Conservation (phyloP, 2,113 vertebrate genomes). For the Dermatemys mawii region DNA sequence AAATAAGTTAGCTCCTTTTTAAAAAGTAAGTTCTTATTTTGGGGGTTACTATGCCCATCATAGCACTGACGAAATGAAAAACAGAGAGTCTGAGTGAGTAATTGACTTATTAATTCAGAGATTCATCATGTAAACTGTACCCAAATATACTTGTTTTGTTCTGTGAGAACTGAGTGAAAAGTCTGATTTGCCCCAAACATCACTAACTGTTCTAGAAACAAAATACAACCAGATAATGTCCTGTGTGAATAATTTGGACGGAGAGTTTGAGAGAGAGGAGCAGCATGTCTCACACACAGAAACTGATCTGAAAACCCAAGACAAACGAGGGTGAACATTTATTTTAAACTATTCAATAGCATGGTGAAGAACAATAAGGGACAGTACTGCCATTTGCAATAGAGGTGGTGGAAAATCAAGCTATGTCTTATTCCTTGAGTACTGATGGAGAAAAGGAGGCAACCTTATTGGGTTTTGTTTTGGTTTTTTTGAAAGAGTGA, state of each 20-base stretch:
- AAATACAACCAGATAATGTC: neutral
- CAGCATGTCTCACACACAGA: neutral
- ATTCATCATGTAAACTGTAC: neutral
- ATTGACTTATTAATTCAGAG: neutral
- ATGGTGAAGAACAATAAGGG: neutral
- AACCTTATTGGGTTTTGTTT: neutral
- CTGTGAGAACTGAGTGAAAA: accelerated
- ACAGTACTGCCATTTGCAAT: neutral
- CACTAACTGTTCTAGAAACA: neutral
- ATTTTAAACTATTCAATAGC: neutral
- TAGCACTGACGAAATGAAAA: accelerated
- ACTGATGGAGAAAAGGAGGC: neutral
- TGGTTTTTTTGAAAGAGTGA: neutral
- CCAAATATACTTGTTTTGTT: accelerated
- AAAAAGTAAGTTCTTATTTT: neutral
- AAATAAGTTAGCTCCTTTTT: neutral
- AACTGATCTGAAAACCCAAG: neutral
- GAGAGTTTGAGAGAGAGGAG: neutral
- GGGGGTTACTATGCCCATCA: neutral
- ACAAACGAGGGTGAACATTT: neutral
- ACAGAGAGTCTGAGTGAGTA: neutral
- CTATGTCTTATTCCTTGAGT: neutral
- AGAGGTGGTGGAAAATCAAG: neutral
- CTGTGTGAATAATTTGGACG: neutral
- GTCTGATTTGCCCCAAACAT: neutral